A percentile compares a stretch with the other conserved stretches of the same genome.
Conservation (phyloP, 2,113 vertebrate species). For the Myodes glareolus region DNA sequence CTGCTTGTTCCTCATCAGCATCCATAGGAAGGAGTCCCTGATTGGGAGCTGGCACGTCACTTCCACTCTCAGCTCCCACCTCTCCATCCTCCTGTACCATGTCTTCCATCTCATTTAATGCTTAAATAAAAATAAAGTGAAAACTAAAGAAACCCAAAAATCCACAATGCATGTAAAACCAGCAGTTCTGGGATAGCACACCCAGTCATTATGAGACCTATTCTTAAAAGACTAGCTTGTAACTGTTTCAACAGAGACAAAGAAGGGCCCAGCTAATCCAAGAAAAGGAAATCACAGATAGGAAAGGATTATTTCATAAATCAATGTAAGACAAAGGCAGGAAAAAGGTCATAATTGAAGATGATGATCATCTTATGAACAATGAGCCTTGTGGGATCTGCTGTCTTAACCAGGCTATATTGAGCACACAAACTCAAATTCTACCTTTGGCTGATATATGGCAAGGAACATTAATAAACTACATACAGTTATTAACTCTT, state of each 20-base stretch:
- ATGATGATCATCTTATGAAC: background rate
- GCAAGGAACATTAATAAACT: background rate
- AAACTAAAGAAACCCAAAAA: slow-evolving; percentile 19
- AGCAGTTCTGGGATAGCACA: background rate
- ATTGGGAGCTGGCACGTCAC: slow-evolving; percentile 82
- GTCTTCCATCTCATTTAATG: slow-evolving; percentile 92
- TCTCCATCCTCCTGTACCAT: slow-evolving; percentile 90
- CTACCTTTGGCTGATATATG: background rate
- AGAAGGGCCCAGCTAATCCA: background rate
- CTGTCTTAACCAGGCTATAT: background rate
- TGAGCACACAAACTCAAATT: background rate
- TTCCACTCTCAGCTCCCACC: slow-evolving; percentile 83
- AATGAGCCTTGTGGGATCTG: background rate
- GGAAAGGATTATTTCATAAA: background rate
- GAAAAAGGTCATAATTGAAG: background rate
- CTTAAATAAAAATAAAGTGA: slow-evolving; percentile 82
- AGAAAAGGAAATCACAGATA: background rate
- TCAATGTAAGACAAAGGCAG: background rate
- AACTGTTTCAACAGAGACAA: background rate
- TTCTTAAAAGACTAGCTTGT: background rate
- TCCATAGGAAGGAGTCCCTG: slow-evolving; percentile 86
- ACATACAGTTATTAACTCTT: background rate
- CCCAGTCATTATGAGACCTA: background rate
- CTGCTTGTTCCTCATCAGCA: slow-evolving; percentile 96
- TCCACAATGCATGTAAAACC: background rate